These are phyloP conservation scores for Rhagophthalmus giganteus DNA, from an alignment of 2,888 invertebrate species.

Conservation along the genomic window DNA sequence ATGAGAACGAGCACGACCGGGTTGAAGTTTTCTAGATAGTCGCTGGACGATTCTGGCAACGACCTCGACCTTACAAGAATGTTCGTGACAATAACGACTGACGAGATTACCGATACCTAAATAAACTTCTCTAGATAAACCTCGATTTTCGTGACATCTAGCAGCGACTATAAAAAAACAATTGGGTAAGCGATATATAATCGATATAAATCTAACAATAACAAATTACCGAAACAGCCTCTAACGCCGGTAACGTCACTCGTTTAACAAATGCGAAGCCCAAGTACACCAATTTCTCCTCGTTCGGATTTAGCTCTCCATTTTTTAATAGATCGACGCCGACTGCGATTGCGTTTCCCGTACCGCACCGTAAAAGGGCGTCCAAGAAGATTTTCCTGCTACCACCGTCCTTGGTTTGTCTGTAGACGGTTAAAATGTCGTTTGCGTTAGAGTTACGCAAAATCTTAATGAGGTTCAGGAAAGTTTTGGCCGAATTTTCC, in stretches of 20 bases:
- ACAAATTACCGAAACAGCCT: slow-evolving; percentile 61
- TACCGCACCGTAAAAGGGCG: slow-evolving; percentile 78
- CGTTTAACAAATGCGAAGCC: slow-evolving; percentile 70
- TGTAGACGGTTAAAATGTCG: slow-evolving; percentile 70
- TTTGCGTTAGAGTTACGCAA: slow-evolving; percentile 68
- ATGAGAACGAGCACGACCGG: slow-evolving; percentile 66
- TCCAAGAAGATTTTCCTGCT: slow-evolving; percentile 77
- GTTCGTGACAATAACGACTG: slow-evolving; percentile 69
- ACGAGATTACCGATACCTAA: slow-evolving; percentile 74
- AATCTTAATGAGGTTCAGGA: slow-evolving; percentile 67
- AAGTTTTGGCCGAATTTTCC: slow-evolving; percentile 68
- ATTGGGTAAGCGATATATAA: too few relatives aligned
- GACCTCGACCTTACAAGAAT: slow-evolving; percentile 65
- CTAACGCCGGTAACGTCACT: slow-evolving; percentile 67
- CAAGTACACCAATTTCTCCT: slow-evolving; percentile 66
- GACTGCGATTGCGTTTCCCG: slow-evolving; percentile 75
- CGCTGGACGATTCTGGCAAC: slow-evolving; percentile 66
- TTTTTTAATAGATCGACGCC: slow-evolving; percentile 68
- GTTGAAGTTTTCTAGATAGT: slow-evolving; percentile 66
- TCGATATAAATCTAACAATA: too few relatives aligned
- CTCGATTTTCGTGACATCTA: slow-evolving; percentile 58
- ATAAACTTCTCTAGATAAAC: slow-evolving; percentile 69
- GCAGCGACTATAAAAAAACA: too few relatives aligned
- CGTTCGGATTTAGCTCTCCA: slow-evolving; percentile 61
- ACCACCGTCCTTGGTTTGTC: slow-evolving; percentile 62